Evolutionary conservation across 2,113 vertebrate species (phyloP).

Genomic region (Chloropsis cyanopogon): DNA sequence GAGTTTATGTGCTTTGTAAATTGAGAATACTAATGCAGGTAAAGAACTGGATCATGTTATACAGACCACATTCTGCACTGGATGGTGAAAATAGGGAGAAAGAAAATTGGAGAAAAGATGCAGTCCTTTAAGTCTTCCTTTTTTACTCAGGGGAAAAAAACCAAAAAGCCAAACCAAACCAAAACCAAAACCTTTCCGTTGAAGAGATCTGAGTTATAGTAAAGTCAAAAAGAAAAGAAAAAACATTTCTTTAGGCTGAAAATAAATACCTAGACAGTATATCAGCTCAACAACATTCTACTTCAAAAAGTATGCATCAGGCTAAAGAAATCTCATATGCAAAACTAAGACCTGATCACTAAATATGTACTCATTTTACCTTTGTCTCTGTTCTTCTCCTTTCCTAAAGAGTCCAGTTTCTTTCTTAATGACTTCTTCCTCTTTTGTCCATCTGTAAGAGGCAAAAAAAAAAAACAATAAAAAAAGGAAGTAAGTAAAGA

Average conservation of each 20-base stretch:
- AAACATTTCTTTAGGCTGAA: background rate
- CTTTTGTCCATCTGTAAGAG: constrained; percentile 89
- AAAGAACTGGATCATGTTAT: background rate
- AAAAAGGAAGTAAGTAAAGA: background rate
- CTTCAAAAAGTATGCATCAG: background rate
- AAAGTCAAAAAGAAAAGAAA: background rate
- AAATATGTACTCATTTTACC: constrained; percentile 71
- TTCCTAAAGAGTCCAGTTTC: constrained; percentile 95
- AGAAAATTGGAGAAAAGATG: background rate
- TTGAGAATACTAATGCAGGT: background rate
- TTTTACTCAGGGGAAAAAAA: background rate
- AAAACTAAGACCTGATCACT: background rate
- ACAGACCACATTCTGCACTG: background rate
- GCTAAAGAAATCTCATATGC: background rate
- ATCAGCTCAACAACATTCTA: background rate
- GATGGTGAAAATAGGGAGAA: background rate
- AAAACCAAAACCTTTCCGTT: background rate
- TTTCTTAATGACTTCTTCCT: constrained; percentile 91
- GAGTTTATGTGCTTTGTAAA: background rate
- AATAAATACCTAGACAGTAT: background rate
- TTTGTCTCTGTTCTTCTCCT: constrained; percentile 97
- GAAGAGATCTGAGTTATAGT: background rate
- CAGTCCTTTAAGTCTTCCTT: background rate
- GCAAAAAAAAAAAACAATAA: background rate
- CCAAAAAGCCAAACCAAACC: no score